Conservation (phyloP, 2,797 vertebrate genomes). For the Muraenolepis orangiensis region DNA sequence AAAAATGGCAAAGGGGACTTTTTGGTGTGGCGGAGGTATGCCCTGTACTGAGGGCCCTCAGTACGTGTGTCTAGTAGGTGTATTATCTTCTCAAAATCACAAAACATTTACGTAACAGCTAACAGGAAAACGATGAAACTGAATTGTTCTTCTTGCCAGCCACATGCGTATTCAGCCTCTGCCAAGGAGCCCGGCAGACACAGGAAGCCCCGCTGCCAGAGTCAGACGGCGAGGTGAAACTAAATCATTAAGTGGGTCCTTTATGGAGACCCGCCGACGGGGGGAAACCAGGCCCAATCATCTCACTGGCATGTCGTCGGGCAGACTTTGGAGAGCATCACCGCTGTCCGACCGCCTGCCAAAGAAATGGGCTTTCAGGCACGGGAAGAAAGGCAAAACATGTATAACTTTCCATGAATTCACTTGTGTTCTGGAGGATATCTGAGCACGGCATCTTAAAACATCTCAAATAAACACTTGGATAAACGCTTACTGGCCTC, state of each 20-base stretch:
- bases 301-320: slow-evolving; percentile 44
- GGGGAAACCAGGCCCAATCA: slow-evolving; percentile 33
- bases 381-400: neutral
- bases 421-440: neutral
- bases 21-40: no score
- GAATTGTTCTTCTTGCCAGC: slow-evolving; percentile 16
- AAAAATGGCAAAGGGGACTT: no score
- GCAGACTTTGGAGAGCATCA: slow-evolving; percentile 26
- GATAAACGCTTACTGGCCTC: neutral
- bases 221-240: slow-evolving; percentile 42
- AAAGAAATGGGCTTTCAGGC: neutral
- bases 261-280: slow-evolving; percentile 39
- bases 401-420: neutral
- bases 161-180: slow-evolving; percentile 36
- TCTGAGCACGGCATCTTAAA: neutral
- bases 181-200: slow-evolving; percentile 19
- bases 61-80: no score
- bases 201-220: slow-evolving; percentile 13
- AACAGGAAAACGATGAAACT: neutral
- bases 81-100: no score
- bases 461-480: neutral
- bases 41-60: no score
- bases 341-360: neutral
- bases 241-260: slow-evolving; percentile 45
- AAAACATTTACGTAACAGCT: neutral